Evolutionary conservation across 2,797 vertebrate species (phyloP).

Genomic region (Coranthus polyacanthus): DNA sequence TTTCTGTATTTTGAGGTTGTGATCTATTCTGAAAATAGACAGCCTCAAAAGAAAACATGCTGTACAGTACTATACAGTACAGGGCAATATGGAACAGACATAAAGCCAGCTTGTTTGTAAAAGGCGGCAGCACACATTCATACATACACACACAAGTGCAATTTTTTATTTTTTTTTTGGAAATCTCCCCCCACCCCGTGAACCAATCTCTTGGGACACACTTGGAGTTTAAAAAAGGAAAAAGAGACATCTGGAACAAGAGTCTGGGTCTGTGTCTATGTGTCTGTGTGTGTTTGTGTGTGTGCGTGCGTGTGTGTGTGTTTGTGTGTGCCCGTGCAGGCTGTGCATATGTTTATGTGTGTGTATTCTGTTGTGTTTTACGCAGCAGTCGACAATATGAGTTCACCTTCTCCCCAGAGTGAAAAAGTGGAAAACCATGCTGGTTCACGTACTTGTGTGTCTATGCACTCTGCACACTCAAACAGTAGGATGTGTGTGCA

Average conservation of each 20-base stretch:
- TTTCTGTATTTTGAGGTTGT: conserved; percentile 6
- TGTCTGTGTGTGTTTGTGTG: conserved; percentile 11
- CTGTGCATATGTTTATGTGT: conserved; percentile 20
- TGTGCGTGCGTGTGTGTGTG: conserved; percentile 19
- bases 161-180: conserved; percentile 31
- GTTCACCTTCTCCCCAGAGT: conserved; percentile 70
- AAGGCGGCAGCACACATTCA: conserved; percentile 9
- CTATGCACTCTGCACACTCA: neutral
- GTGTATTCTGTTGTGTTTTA: conserved; percentile 52
- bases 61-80: neutral
- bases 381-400: conserved; percentile 66
- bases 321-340: neutral
- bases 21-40: conserved; percentile 27
- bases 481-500: conserved; percentile 37
- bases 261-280: conserved; percentile 67
- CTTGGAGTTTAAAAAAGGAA: conserved; percentile 35
- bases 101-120: conserved; percentile 6
- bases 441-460: conserved; percentile 25
- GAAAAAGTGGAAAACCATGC: conserved; percentile 66
- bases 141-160: conserved; percentile 1
- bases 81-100: neutral
- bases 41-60: neutral
- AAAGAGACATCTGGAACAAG: conserved; percentile 67
- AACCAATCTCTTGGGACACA: conserved; percentile 47
- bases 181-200: conserved; percentile 44